Evolutionary conservation across 2,888 invertebrate species (phyloP).

Genomic region (Drosophila maculinotata): DNA sequence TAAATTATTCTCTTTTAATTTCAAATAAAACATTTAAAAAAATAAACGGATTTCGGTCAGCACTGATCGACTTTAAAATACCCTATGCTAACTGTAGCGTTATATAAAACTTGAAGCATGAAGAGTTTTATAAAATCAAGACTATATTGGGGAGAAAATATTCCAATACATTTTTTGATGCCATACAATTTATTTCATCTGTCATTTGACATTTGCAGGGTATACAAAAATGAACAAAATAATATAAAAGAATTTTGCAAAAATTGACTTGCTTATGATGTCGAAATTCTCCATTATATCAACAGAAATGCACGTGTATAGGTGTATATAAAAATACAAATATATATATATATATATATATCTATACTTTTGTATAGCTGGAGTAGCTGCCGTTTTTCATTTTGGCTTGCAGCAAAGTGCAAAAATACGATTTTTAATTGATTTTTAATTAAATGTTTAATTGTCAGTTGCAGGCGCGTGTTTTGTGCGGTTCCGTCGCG

Average conservation of each 20-base stretch:
- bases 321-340: no score
- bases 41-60: neutral
- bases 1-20: conserved; percentile 55
- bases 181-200: no score
- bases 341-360: neutral
- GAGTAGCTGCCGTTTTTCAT: conserved; percentile 1
- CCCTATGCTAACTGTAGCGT: conserved; percentile 1
- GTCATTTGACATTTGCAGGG: no score
- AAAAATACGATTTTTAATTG: conserved; percentile 70
- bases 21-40: conserved; percentile 11
- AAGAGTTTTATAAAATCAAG: no score
- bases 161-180: no score
- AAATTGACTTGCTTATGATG: neutral
- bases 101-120: no score
- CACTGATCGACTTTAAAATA: conserved; percentile 11
- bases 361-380: neutral
- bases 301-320: neutral
- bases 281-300: neutral
- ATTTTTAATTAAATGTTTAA: conserved; percentile 78
- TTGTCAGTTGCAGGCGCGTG: conserved; percentile 69
- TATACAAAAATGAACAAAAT: no score
- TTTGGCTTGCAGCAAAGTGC: conserved; percentile 45
- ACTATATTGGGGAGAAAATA: no score
- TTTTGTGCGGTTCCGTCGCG: conserved; percentile 20
- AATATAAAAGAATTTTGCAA: no score